Conservation (phyloP, 2,113 vertebrate species). For the Hucho hucho region DNA sequence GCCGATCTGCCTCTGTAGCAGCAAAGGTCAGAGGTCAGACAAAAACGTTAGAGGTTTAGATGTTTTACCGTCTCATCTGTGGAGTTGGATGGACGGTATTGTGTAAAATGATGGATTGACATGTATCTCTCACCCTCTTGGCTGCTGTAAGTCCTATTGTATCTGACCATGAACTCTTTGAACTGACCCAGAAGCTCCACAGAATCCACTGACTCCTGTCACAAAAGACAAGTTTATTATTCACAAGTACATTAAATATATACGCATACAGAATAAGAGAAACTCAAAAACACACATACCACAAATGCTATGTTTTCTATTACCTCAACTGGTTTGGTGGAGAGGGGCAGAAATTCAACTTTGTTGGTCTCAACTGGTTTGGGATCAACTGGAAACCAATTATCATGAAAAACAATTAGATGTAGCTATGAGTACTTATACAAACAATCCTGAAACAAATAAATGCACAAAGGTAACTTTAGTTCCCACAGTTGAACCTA, state of each 20-base stretch:
- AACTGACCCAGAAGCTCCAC: conserved; percentile 74
- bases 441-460: neutral
- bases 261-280: neutral
- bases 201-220: conserved; percentile 52
- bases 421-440: neutral
- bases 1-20: conserved; percentile 72
- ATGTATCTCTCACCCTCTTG: conserved; percentile 72
- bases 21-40: conserved; percentile 6
- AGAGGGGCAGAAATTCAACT: conserved; percentile 28
- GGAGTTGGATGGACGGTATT: neutral
- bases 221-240: neutral
- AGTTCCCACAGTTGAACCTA: neutral
- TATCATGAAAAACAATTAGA: neutral
- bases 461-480: neutral
- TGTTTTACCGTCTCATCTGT: neutral
- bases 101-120: neutral
- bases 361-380: conserved; percentile 55
- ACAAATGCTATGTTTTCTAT: neutral
- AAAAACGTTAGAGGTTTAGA: neutral
- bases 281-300: conserved; percentile 26
- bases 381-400: conserved; percentile 50
- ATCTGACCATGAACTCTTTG: conserved; percentile 80
- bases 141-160: conserved; percentile 77
- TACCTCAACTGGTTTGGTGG: conserved; percentile 59
- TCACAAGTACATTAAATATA: neutral